These are phyloP conservation scores for Conger conger DNA, from an alignment of 2,113 vertebrate genomes.

Conservation along the genomic window DNA sequence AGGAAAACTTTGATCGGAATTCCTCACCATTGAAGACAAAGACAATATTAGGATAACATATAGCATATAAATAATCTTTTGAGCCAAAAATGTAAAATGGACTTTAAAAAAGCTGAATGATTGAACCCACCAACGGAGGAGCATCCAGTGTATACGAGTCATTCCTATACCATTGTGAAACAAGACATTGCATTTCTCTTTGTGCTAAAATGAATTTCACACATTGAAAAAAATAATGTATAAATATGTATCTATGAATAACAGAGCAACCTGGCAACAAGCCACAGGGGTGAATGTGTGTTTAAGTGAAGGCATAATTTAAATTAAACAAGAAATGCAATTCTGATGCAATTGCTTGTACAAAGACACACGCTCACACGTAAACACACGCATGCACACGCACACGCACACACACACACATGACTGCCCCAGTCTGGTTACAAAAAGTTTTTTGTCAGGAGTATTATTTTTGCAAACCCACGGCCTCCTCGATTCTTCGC, in stretches of 20 bases:
- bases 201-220: constrained; percentile 55
- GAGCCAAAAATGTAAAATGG: constrained; percentile 73
- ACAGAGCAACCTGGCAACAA: constrained; percentile 76
- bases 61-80: constrained; percentile 83
- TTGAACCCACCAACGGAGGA: constrained; percentile 61
- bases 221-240: constrained; percentile 61
- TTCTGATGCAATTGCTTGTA: constrained; percentile 72
- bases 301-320: constrained; percentile 68
- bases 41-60: constrained; percentile 98
- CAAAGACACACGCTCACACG: constrained; percentile 62
- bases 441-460: constrained; percentile 79
- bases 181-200: constrained; percentile 43
- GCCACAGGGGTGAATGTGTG: constrained; percentile 65
- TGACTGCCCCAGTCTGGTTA: constrained; percentile 71
- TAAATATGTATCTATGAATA: constrained; percentile 57
- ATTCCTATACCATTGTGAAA: constrained; percentile 58
- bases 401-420: constrained; percentile 37
- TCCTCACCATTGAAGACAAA: constrained; percentile 99
- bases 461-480: constrained; percentile 72
- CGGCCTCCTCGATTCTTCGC: constrained; percentile 79
- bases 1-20: constrained; percentile 99
- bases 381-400: constrained; percentile 31
- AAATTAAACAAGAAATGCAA: constrained; percentile 65
- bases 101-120: constrained; percentile 77
- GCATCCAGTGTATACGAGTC: constrained; percentile 51